A percentile compares a stretch with the other conserved stretches of the same genome.
These are phyloP conservation scores for Caenorhabditis macrosperma DNA, from an alignment of 2,888 invertebrate species.

Conservation along the genomic window DNA sequence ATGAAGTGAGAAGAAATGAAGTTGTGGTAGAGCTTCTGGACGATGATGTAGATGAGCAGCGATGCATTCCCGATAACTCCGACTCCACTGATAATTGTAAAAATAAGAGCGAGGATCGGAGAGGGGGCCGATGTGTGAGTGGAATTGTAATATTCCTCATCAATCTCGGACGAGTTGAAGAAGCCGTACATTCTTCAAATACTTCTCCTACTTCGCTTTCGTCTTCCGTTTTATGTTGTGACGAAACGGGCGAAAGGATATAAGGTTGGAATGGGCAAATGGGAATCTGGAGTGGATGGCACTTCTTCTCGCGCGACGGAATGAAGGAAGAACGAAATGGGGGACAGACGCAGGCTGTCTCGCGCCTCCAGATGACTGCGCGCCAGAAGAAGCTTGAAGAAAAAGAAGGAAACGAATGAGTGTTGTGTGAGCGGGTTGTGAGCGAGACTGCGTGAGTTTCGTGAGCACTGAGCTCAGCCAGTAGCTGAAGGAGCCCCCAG, in stretches of 20 bases:
- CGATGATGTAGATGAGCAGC: slow-evolving; percentile 76
- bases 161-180: slow-evolving; percentile 64
- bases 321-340: slow-evolving; percentile 20
- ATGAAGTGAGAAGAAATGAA: slow-evolving; percentile 80
- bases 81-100: slow-evolving; percentile 56
- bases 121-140: slow-evolving; percentile 62
- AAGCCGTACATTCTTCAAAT: slow-evolving; percentile 39
- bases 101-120: slow-evolving; percentile 59
- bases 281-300: slow-evolving; percentile 28
- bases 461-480: slow-evolving; percentile 7
- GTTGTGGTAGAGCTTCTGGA: slow-evolving; percentile 77
- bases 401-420: slow-evolving; percentile 18
- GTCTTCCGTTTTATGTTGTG: neutral
- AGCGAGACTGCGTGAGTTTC: slow-evolving; percentile 9
- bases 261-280: slow-evolving; percentile 19
- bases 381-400: slow-evolving; percentile 8
- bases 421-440: slow-evolving; percentile 37
- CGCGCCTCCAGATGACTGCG: slow-evolving; percentile 39
- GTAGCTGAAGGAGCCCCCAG: slow-evolving; percentile 2
- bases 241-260: slow-evolving; percentile 11
- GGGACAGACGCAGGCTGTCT: slow-evolving; percentile 4
- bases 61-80: slow-evolving; percentile 74
- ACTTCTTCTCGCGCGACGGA: slow-evolving; percentile 7
- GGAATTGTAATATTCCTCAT: slow-evolving; percentile 62
- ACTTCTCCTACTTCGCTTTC: neutral